Conservation (phyloP, 2,888 invertebrate genomes). For the Hedya salicella region DNA sequence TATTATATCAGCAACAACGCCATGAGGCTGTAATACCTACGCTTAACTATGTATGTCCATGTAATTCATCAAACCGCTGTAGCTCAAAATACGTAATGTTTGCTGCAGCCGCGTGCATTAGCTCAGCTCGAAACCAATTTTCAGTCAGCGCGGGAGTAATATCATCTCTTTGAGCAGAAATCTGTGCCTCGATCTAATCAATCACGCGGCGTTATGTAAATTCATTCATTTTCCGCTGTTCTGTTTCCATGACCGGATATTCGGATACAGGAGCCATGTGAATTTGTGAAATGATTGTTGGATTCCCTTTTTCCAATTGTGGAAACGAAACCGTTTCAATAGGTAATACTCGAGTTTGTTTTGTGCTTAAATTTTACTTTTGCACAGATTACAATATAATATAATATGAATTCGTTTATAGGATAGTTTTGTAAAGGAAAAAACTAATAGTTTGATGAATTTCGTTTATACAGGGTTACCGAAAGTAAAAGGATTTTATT, state of each 20-base stretch:
- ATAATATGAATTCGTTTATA: too few species aligned
- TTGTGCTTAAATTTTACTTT: too few species aligned
- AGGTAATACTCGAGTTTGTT: not conserved
- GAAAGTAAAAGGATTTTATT: too few species aligned
- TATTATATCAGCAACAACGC: too few species aligned
- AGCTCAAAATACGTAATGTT: slow-evolving; percentile 1
- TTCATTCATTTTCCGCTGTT: slow-evolving; percentile 33
- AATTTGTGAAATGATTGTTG: not conserved
- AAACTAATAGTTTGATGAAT: too few species aligned
- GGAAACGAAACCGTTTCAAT: too few species aligned
- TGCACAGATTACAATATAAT: too few species aligned
- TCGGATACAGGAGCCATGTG: slow-evolving; percentile 4
- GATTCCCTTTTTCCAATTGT: not conserved
- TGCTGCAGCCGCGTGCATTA: slow-evolving; percentile 16
- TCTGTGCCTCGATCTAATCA: slow-evolving; percentile 58
- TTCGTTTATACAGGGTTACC: too few species aligned
- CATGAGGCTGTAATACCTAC: too few species aligned
- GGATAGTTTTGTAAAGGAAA: too few species aligned
- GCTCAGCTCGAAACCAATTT: slow-evolving; percentile 47
- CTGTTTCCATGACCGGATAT: slow-evolving; percentile 28
- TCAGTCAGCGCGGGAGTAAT: slow-evolving; percentile 56
- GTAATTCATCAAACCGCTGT: not conserved
- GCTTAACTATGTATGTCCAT: too few species aligned
- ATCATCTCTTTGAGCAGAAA: slow-evolving; percentile 58
- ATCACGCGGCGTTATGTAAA: slow-evolving; percentile 58